phyloP scores from a whole-genome alignment of 2,113 vertebrate species.

The Petaurus breviceps region DNA sequence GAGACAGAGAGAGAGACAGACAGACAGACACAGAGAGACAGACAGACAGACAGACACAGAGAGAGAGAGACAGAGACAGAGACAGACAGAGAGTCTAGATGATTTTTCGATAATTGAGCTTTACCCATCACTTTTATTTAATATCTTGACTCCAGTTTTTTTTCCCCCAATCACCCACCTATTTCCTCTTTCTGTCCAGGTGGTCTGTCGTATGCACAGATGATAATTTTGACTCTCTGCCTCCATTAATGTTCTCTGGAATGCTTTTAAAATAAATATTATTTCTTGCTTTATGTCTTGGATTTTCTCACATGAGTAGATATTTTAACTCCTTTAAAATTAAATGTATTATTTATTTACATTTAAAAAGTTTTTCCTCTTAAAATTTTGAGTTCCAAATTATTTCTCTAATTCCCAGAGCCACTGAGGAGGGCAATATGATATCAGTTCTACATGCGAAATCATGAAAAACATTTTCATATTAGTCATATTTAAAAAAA shows the following conservation, averaged over 20 bases:
- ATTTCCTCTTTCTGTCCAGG: neutral
- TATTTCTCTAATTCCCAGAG: neutral
- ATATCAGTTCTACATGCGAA: too few species aligned
- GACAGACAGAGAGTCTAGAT: too few species aligned
- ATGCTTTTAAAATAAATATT: neutral
- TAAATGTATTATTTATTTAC: neutral
- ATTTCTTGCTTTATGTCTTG: neutral
- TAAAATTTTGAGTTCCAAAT: neutral
- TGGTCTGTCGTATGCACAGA: neutral
- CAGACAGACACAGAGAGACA: too few species aligned
- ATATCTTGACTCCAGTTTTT: neutral
- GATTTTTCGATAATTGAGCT: too few species aligned
- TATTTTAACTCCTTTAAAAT: neutral
- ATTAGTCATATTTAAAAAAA: too few species aligned
- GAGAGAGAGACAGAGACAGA: too few species aligned
- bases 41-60: too few species aligned
- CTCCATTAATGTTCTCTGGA: neutral
- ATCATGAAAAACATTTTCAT: too few species aligned
- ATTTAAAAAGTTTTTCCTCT: neutral
- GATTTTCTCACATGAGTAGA: neutral
- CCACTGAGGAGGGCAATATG: too few species aligned
- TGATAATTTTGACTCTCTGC: neutral
- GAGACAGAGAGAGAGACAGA: too few species aligned
- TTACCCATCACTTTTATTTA: neutral
- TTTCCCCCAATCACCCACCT: neutral